A percentile compares a stretch with the other conserved stretches of the same genome.
These are phyloP conservation scores for Dipodomys ordii DNA, from an alignment of 2,113 vertebrate species.

Conservation along the genomic window DNA sequence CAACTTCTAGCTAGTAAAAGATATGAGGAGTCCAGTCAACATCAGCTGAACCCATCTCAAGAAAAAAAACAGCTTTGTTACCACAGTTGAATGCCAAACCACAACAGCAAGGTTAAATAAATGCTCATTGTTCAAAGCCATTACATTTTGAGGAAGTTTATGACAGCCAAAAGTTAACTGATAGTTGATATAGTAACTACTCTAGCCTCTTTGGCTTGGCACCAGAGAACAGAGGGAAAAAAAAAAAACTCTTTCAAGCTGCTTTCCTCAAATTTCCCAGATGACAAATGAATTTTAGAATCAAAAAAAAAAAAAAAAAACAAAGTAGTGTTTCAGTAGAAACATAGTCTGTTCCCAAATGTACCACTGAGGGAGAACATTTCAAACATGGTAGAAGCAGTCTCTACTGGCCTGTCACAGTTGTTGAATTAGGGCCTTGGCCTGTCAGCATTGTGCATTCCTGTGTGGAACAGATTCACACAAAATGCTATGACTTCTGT, in stretches of 20 bases:
- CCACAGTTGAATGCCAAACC: neutral
- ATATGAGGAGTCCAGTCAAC: neutral
- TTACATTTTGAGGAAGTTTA: neutral
- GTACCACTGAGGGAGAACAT: slow-evolving; percentile 85
- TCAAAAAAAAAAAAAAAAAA: neutral
- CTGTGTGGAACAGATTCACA: neutral
- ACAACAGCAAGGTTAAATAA: neutral
- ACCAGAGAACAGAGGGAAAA: slow-evolving; percentile 5
- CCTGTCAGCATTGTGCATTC: slow-evolving; percentile 84
- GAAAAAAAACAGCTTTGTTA: neutral
- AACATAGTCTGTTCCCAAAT: slow-evolving; percentile 79
- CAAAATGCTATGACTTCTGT: neutral
- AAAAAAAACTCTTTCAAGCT: neutral
- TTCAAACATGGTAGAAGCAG: slow-evolving; percentile 81
- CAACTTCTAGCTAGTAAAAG: neutral
- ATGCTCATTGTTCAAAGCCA: neutral
- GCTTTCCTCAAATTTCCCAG: slow-evolving; percentile 81
- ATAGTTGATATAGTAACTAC: neutral
- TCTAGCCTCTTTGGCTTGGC: neutral
- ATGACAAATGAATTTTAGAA: slow-evolving; percentile 80
- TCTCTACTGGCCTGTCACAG: slow-evolving; percentile 77
- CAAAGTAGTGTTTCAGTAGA: slow-evolving; percentile 85
- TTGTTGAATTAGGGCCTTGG: slow-evolving; percentile 48
- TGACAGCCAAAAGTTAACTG: neutral
- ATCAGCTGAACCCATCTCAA: neutral